These are phyloP conservation scores for Embiotoca jacksoni DNA, from an alignment of 2,113 vertebrate genomes.

Conservation along the genomic window DNA sequence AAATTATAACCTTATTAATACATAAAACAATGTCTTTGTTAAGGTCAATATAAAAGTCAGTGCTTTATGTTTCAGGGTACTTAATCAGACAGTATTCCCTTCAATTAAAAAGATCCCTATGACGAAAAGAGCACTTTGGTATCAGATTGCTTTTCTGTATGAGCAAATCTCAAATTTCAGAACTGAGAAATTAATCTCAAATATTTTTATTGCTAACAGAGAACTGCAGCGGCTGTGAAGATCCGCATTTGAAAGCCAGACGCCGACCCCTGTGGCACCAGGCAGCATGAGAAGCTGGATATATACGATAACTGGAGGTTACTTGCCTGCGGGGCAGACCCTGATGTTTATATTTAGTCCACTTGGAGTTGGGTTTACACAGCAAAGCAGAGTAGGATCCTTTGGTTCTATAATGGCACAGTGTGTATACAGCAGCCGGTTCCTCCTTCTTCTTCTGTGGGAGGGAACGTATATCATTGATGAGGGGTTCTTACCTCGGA, in stretches of 20 bases:
- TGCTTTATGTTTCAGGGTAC: too few relatives aligned
- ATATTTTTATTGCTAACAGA: not conserved
- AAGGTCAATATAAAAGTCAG: too few relatives aligned
- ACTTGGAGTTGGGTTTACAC: slow-evolving; percentile 83
- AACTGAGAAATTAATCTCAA: not conserved
- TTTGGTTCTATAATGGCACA: slow-evolving; percentile 86
- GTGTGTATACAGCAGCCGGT: slow-evolving; percentile 82
- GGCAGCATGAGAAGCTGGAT: slow-evolving; percentile 3
- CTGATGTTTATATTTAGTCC: slow-evolving; percentile 86
- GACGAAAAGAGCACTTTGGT: too few relatives aligned
- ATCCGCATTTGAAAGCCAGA: too few relatives aligned
- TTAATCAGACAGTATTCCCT: too few relatives aligned
- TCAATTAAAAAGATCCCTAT: too few relatives aligned
- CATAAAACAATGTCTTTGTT: too few relatives aligned
- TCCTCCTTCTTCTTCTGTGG: slow-evolving; percentile 66
- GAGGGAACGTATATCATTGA: slow-evolving; percentile 11
- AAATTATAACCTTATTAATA: too few relatives aligned
- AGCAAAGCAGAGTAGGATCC: slow-evolving; percentile 87
- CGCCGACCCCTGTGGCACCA: too few relatives aligned
- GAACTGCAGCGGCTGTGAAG: not conserved
- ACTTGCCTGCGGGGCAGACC: slow-evolving; percentile 87
- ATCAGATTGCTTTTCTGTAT: too few relatives aligned
- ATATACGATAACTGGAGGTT: not conserved
- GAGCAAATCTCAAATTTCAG: too few relatives aligned
- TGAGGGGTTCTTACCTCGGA: not conserved